Evolutionary conservation across 2,113 vertebrate species (phyloP).

Genomic region (Cebus imitator): DNA sequence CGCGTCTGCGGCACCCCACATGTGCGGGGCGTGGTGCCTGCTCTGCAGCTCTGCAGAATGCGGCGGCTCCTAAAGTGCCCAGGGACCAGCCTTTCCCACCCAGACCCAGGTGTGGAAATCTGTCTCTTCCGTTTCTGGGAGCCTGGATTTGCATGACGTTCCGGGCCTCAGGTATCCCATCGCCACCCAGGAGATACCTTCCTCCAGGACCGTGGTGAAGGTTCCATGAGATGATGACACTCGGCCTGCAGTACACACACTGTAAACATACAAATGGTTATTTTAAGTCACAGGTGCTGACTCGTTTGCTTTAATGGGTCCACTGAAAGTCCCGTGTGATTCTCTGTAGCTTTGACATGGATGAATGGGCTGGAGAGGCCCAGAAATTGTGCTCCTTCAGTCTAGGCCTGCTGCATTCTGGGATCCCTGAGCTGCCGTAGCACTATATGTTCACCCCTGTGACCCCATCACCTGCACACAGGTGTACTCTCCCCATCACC

Average conservation of each 20-base stretch:
- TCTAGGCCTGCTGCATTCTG: rapidly evolving
- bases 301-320: not conserved
- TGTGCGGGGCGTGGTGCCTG: rapidly evolving
- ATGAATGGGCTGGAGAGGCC: too few relatives aligned
- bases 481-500: rapidly evolving
- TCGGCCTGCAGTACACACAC: rapidly evolving
- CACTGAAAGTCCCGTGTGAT: not conserved
- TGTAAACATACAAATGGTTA: too few relatives aligned
- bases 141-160: rapidly evolving
- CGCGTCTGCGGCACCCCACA: too few relatives aligned
- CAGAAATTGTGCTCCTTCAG: not conserved
- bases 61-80: not conserved
- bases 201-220: not conserved
- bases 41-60: not conserved
- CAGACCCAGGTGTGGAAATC: not conserved
- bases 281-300: not conserved
- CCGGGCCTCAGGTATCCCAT: not conserved
- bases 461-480: too few relatives aligned
- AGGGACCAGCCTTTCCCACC: rapidly evolving
- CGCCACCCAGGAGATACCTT: not conserved
- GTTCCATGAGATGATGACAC: not conserved
- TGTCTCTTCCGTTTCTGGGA: not conserved
- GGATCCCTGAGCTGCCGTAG: not conserved
- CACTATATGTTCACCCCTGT: rapidly evolving
- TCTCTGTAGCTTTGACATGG: not conserved